These are phyloP conservation scores for Morus bassanus DNA, from an alignment of 2,797 vertebrate species.

Conservation along the genomic window DNA sequence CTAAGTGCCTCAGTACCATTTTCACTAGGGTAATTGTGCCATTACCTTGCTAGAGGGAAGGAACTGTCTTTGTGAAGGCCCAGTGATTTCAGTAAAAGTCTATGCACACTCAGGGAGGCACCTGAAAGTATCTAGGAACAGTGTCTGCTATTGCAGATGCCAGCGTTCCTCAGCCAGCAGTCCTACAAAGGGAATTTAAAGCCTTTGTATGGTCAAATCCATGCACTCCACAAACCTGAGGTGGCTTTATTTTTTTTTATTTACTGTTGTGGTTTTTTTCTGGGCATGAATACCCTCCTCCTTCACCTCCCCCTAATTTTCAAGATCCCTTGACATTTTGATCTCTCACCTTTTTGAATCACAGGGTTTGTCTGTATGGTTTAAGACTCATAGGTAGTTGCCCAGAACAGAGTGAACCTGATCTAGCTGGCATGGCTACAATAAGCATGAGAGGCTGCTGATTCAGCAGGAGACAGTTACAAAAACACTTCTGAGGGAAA, in stretches of 20 bases:
- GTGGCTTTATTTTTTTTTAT: neutral
- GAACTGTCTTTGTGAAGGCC: neutral
- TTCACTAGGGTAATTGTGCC: neutral
- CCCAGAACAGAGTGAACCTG: neutral
- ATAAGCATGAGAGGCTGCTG: neutral
- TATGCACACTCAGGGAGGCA: neutral
- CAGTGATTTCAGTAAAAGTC: neutral
- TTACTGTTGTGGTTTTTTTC: fast-evolving
- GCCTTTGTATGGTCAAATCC: neutral
- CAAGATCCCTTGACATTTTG: neutral
- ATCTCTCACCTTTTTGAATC: neutral
- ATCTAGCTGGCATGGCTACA: neutral
- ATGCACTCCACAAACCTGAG: neutral
- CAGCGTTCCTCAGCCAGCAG: neutral
- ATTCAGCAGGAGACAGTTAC: neutral
- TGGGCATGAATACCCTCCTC: neutral
- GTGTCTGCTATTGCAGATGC: neutral
- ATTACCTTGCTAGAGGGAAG: neutral
- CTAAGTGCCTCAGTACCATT: neutral
- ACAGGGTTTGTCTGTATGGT: neutral
- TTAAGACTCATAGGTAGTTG: neutral
- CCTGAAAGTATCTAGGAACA: neutral
- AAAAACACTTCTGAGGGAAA: neutral
- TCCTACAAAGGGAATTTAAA: neutral
- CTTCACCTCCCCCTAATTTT: neutral